A percentile compares a stretch with the other conserved stretches of the same genome.
Evolutionary conservation across 2,888 invertebrate genomes (phyloP).

Genomic region (Clanis bilineata): DNA sequence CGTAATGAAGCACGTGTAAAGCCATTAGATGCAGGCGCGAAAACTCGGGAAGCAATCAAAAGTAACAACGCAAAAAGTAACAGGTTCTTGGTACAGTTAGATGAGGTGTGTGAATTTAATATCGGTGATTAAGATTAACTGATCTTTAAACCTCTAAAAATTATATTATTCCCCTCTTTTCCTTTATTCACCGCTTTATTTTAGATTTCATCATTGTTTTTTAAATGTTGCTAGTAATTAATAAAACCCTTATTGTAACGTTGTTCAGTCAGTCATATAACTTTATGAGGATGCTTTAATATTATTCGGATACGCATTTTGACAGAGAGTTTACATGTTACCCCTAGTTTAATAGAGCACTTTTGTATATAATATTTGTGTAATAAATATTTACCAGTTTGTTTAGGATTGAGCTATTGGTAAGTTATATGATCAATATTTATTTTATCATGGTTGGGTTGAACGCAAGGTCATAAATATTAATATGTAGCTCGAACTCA

Average conservation of each 20-base stretch:
- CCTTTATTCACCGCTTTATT: background rate
- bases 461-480: background rate
- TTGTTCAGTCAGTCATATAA: background rate
- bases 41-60: background rate
- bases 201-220: background rate
- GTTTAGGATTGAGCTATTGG: background rate
- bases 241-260: background rate
- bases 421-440: background rate
- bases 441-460: background rate
- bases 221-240: background rate
- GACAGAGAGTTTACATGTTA: background rate
- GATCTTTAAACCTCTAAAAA: too few species aligned
- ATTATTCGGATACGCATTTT: background rate
- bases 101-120: background rate
- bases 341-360: background rate
- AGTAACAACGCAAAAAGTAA: background rate
- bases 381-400: constrained; percentile 3
- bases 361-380: background rate
- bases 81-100: background rate
- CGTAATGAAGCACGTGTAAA: background rate
- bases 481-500: background rate
- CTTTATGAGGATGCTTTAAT: background rate
- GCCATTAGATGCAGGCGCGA: background rate
- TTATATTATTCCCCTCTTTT: too few species aligned
- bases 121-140: background rate